phyloP scores from a whole-genome alignment of 1,140 invertebrate species.

The Sitophilus oryzae region DNA sequence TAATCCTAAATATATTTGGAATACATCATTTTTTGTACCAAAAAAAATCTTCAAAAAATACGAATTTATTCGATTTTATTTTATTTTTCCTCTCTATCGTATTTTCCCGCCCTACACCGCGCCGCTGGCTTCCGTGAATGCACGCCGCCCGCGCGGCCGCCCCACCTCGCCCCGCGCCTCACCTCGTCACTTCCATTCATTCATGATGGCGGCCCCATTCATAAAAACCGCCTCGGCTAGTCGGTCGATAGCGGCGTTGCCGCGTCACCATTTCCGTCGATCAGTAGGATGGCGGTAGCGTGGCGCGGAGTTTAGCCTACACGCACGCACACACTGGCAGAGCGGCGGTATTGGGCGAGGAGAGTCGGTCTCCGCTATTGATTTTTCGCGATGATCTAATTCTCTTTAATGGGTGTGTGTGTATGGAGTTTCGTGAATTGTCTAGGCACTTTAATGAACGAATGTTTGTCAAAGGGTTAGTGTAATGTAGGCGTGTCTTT shows the following conservation, averaged over 20 bases:
- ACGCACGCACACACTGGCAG: too few relatives aligned
- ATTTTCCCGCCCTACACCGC: not conserved
- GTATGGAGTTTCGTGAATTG: too few relatives aligned
- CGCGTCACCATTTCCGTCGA: conserved; percentile 15
- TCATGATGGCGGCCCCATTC: conserved; percentile 73
- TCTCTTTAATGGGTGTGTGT: too few relatives aligned
- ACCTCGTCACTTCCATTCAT: conserved; percentile 44
- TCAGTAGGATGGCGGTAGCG: too few relatives aligned
- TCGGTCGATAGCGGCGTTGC: conserved; percentile 20
- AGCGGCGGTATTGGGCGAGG: not conserved
- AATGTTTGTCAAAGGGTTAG: too few relatives aligned
- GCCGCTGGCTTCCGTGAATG: conserved; percentile 44
- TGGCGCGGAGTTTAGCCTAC: too few relatives aligned
- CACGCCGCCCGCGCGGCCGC: conserved; percentile 25
- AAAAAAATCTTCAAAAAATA: too few relatives aligned
- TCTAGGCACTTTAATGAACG: too few relatives aligned
- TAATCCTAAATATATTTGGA: not conserved
- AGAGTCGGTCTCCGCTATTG: not conserved
- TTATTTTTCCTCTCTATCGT: conserved; percentile 1
- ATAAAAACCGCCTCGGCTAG: conserved; percentile 54
- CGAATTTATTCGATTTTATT: not conserved
- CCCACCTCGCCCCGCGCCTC: not conserved
- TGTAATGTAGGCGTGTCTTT: too few relatives aligned
- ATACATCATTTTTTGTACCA: too few relatives aligned
- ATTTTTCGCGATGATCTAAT: conserved; percentile 14